Evolutionary conservation across 2,797 vertebrate genomes (phyloP).

Genomic region (Amblyopsis hoosieri): DNA sequence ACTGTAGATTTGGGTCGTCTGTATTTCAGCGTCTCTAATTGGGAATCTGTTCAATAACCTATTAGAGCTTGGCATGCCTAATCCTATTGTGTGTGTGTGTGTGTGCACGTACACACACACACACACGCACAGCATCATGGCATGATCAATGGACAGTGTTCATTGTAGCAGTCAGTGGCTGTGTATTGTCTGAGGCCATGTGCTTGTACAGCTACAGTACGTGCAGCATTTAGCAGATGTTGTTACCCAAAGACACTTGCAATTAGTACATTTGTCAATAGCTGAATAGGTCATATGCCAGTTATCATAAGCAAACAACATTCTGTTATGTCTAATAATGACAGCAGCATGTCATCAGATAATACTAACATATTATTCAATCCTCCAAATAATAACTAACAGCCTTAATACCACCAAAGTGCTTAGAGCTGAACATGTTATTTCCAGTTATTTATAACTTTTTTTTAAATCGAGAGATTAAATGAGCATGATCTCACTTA

Average conservation of each 20-base stretch:
- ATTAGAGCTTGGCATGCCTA: neutral
- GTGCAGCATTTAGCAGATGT: neutral
- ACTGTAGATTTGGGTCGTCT: no score
- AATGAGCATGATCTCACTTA: no score
- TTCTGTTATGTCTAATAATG: no score
- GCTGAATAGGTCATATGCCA: neutral
- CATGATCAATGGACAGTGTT: constrained; percentile 5
- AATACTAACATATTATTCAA: no score
- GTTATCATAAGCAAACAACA: no score
- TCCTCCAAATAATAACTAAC: no score
- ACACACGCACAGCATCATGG: neutral
- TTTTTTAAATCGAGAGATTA: no score
- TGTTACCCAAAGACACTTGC: neutral
- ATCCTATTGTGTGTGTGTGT: constrained; percentile 3
- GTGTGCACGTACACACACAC: neutral
- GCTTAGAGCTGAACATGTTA: no score
- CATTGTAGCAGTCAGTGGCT: constrained; percentile 5
- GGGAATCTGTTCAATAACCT: neutral
- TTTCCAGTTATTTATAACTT: no score
- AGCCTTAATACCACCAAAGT: no score
- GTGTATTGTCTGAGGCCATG: neutral
- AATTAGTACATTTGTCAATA: neutral
- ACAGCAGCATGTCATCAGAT: no score
- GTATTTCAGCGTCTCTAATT: no score
- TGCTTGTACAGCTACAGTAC: neutral